Base-by-base conservation (phyloP, 2,888 invertebrate genomes). In the Sthenelais limicola region DNA sequence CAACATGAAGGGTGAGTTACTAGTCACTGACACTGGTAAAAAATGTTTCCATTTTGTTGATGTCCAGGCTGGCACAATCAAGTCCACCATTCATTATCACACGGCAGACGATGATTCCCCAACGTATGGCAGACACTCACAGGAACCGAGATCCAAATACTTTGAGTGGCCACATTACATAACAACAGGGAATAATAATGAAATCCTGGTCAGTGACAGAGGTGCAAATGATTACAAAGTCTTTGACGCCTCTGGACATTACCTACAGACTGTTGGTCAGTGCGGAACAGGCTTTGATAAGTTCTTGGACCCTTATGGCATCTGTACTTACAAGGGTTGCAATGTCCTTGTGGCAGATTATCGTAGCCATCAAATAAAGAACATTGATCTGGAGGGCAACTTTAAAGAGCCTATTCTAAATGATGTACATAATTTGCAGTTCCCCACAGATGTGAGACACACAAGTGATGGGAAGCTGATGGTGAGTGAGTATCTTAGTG, bases 101-200 rank as follows among this genome's bases (percentile, higher is more conserved):
- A n/a, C n/a, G n/a, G 54, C 52, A 38, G 30, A n/a, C 24, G 43
- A 38, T 30, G 54, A 38, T 18, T 26, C 26, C 18, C 21, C 62
- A 15, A n/a, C 28, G n/a, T n/a, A n/a, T n/a, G n/a, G n/a, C n/a
- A 24, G 5, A 7, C 68, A 51, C 3, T 12, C 15, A 7, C 26
- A n/a, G 21, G n/a, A n/a, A n/a, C n/a, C n/a, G n/a, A 3, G 56
- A 7, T 70, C 24, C 30, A 33, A 70, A 15, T 71, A 51, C 71
- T 71, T 71, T 48, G 43, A 47, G 62, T 33, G 71, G 21, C 71
- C 71, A 21, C 58, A 62, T 26, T 71, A 71, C n/a, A 35, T 71
- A 5, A 30, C 71, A 9, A 56, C 56, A 1, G 48, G 56, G 2
- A 32, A 47, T 18, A 71, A 56, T 15, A 62, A 51, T 47, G 47